phyloP scores from a whole-genome alignment of 2,797 vertebrate species.

The Pseudomugil tenellus region DNA sequence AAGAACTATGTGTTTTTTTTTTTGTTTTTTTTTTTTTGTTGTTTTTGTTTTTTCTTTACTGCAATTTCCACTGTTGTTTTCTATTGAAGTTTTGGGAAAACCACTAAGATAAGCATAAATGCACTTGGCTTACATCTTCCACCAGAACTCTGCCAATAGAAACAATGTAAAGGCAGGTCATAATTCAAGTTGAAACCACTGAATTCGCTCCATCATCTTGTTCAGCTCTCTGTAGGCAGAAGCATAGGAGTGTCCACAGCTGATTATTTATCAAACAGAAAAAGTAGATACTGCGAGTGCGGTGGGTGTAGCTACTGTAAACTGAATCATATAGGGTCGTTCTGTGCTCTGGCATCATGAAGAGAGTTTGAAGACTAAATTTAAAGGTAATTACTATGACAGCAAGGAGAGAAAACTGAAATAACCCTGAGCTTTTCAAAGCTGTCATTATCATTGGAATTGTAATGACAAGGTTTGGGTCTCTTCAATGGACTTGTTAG shows the following conservation, averaged over 20 bases:
- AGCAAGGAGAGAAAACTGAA: slow-evolving; percentile 83
- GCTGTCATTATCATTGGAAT: slow-evolving; percentile 88
- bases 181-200: slow-evolving; percentile 70
- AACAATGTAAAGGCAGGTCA: slow-evolving; percentile 79
- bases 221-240: slow-evolving; percentile 62
- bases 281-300: slow-evolving; percentile 71
- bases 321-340: slow-evolving; percentile 75
- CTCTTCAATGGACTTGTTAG: slow-evolving; percentile 83
- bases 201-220: slow-evolving; percentile 64
- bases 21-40: background rate
- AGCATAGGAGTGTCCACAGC: slow-evolving; percentile 54
- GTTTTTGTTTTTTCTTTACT: slow-evolving; percentile 5
- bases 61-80: slow-evolving; percentile 52
- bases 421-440: slow-evolving; percentile 83
- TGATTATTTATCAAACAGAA: slow-evolving; percentile 71
- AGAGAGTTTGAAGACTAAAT: slow-evolving; percentile 85
- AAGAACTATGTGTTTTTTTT: slow-evolving; percentile 61
- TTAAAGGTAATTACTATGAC: slow-evolving; percentile 90
- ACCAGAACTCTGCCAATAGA: slow-evolving; percentile 67
- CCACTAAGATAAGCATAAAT: slow-evolving; percentile 74
- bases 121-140: slow-evolving; percentile 74
- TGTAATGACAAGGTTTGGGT: slow-evolving; percentile 87
- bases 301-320: slow-evolving; percentile 82
- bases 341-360: slow-evolving; percentile 73
- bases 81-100: slow-evolving; percentile 71